Conservation (phyloP, 2,797 vertebrate genomes). For the Botia almorhae region DNA sequence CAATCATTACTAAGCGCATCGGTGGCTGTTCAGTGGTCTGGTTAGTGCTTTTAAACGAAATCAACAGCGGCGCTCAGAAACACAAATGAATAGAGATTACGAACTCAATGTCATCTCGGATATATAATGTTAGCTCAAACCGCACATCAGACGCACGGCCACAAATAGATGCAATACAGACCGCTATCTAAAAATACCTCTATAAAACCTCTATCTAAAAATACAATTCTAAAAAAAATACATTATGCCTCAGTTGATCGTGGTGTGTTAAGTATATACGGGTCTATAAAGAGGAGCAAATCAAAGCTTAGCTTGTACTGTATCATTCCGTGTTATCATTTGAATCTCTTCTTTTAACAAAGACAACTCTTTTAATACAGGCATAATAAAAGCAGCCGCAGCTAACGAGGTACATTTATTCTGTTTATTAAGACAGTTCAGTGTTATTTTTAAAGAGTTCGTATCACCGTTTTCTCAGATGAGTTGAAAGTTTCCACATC, state of each 20-base stretch:
- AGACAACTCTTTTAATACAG: background rate
- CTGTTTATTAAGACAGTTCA: background rate
- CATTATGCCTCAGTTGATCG: background rate
- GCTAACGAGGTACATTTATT: background rate
- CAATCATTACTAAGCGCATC: slow-evolving; percentile 59
- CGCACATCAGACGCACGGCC: slow-evolving; percentile 20
- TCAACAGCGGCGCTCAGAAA: slow-evolving; percentile 51
- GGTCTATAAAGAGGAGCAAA: background rate
- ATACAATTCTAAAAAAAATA: background rate
- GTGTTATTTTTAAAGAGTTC: background rate
- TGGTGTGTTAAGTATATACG: background rate
- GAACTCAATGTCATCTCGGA: slow-evolving; percentile 41
- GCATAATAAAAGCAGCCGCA: background rate
- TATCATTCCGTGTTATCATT: background rate
- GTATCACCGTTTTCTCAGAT: background rate
- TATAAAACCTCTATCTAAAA: slow-evolving; percentile 10
- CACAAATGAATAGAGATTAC: slow-evolving; percentile 58
- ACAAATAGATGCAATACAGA: slow-evolving; percentile 37
- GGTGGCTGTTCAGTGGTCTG: slow-evolving; percentile 23
- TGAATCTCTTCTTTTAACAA: too few species aligned
- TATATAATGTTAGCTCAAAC: slow-evolving; percentile 41
- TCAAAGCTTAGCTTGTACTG: background rate
- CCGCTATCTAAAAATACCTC: slow-evolving; percentile 16
- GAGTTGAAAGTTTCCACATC: background rate
- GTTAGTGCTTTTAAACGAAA: slow-evolving; percentile 63